Evolutionary conservation across 2,888 invertebrate genomes (phyloP).

Genomic region (Perizoma flavofasciatum): DNA sequence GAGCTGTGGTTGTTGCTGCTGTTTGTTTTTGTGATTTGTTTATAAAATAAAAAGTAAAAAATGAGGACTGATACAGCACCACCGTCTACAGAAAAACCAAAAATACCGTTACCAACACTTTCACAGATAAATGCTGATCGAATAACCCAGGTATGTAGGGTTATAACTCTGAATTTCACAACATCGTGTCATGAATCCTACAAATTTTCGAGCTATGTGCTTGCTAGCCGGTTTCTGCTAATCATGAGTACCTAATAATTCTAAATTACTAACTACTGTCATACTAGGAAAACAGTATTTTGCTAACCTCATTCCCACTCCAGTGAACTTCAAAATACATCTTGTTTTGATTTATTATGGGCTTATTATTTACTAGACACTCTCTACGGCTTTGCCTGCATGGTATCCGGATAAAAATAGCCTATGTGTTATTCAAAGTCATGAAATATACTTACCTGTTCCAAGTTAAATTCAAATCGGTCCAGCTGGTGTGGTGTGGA

Average conservation of each 20-base stretch:
- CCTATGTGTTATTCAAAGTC: too few relatives aligned
- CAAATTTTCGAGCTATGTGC: neutral
- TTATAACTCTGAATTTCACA: slow-evolving; percentile 48
- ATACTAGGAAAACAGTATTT: neutral
- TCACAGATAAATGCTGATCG: slow-evolving; percentile 96
- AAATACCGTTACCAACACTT: slow-evolving; percentile 89
- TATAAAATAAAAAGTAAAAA: slow-evolving; percentile 33
- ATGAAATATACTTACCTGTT: too few relatives aligned
- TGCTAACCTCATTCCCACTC: slow-evolving; percentile 14
- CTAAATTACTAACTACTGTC: neutral
- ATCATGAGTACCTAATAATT: too few relatives aligned
- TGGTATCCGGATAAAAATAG: too few relatives aligned
- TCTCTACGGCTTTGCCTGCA: too few relatives aligned
- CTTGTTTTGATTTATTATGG: neutral
- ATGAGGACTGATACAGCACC: slow-evolving; percentile 67
- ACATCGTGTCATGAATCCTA: slow-evolving; percentile 28
- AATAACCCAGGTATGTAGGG: slow-evolving; percentile 90
- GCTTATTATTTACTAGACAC: neutral
- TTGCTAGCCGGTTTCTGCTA: slow-evolving; percentile 9
- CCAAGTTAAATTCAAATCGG: too few relatives aligned
- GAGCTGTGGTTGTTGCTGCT: slow-evolving; percentile 5
- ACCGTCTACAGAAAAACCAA: slow-evolving; percentile 66
- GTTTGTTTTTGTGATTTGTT: slow-evolving; percentile 23
- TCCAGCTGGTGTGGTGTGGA: too few relatives aligned
- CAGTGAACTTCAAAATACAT: neutral